These are phyloP conservation scores for Pristionchus arcanus DNA, from an alignment of 2,888 invertebrate species.

Conservation along the genomic window DNA sequence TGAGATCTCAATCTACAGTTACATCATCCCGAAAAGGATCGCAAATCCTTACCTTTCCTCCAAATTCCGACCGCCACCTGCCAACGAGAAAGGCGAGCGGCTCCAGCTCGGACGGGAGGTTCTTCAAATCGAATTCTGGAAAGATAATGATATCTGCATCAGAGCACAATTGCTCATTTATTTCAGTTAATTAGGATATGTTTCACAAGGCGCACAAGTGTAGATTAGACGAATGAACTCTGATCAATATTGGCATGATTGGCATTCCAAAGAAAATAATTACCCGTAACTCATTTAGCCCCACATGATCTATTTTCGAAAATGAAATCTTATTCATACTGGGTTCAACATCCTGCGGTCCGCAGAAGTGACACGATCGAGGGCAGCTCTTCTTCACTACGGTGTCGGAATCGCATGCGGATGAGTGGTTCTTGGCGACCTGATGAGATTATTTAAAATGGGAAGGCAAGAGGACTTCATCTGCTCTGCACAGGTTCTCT, in stretches of 20 bases:
- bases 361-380: constrained; percentile 70
- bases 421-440: constrained; percentile 42
- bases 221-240: not conserved
- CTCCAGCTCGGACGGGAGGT: constrained; percentile 69
- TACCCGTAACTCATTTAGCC: too few relatives aligned
- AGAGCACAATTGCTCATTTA: not conserved
- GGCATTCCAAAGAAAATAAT: too few relatives aligned
- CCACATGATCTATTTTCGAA: too few relatives aligned
- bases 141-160: not conserved
- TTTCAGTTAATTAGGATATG: not conserved
- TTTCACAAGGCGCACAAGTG: not conserved
- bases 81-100: constrained; percentile 78
- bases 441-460: not conserved
- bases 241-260: not conserved
- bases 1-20: too few relatives aligned
- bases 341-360: constrained; percentile 62
- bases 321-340: constrained; percentile 55
- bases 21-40: not conserved
- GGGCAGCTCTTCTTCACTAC: constrained; percentile 68
- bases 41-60: constrained; percentile 65
- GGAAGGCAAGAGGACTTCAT: too few relatives aligned
- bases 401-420: constrained; percentile 57
- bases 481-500: too few relatives aligned
- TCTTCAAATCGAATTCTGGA: constrained; percentile 74
- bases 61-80: constrained; percentile 78